These are phyloP conservation scores for Semicossyphus pulcher DNA, from an alignment of 2,113 vertebrate species.

Conservation along the genomic window DNA sequence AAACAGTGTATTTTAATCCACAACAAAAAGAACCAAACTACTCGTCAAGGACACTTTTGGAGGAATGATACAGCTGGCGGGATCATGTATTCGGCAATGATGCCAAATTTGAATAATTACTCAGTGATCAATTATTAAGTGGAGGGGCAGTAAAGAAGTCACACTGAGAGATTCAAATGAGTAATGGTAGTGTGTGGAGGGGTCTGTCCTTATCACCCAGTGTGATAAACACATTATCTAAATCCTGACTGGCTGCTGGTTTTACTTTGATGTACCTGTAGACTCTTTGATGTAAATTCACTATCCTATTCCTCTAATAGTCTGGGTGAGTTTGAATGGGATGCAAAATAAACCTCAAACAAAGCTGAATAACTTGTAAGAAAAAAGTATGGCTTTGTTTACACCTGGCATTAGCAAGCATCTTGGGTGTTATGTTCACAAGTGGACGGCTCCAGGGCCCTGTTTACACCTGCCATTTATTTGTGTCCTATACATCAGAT, in stretches of 20 bases:
- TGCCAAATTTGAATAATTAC: constrained; percentile 7
- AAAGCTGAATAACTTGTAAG: neutral
- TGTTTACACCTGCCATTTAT: too few relatives aligned
- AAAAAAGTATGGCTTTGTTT: neutral
- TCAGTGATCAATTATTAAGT: constrained; percentile 10
- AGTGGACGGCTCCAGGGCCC: too few relatives aligned
- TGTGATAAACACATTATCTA: neutral
- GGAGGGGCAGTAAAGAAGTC: constrained; percentile 2
- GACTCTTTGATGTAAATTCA: neutral
- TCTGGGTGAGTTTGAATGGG: neutral
- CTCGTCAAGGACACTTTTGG: neutral
- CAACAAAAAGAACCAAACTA: neutral
- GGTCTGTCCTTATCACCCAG: constrained; percentile 13
- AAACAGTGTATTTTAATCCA: neutral
- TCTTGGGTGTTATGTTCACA: too few relatives aligned
- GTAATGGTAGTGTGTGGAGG: neutral
- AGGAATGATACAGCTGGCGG: neutral
- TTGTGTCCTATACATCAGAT: too few relatives aligned
- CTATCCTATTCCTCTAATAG: too few relatives aligned
- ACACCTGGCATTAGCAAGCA: too few relatives aligned
- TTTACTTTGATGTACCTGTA: neutral
- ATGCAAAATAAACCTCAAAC: neutral
- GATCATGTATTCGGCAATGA: neutral
- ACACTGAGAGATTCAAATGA: neutral
- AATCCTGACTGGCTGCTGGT: constrained; percentile 3